Conservation (phyloP, 1,140 invertebrate genomes). For the Penaeus vannamei region DNA sequence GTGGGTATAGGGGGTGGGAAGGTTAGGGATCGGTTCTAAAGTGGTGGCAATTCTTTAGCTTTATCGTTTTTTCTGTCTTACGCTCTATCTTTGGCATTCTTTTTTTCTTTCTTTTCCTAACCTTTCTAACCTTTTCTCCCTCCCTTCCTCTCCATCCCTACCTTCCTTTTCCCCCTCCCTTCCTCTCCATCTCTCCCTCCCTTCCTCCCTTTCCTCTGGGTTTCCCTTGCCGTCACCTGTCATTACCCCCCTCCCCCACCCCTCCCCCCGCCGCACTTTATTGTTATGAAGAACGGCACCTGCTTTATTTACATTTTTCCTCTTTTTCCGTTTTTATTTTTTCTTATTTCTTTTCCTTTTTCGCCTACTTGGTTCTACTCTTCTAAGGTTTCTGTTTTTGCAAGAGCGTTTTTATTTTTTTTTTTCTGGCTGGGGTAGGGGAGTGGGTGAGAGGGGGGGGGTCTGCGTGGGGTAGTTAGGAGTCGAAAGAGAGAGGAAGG, state of each 20-base stretch:
- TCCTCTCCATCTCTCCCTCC: too few species aligned
- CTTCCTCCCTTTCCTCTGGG: neutral
- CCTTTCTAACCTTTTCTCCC: neutral
- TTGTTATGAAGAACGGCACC: neutral
- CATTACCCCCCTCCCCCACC: too few species aligned
- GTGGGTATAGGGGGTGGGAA: too few species aligned
- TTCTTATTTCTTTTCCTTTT: neutral
- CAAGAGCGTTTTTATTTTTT: neutral
- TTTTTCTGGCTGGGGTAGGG: neutral
- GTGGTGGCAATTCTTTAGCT: too few species aligned
- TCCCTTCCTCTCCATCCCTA: neutral
- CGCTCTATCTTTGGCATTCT: too few species aligned
- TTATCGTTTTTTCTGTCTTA: too few species aligned
- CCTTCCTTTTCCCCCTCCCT: neutral
- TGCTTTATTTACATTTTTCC: neutral
- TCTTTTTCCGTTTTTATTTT: neutral
- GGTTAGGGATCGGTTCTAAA: too few species aligned
- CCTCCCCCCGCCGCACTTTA: neutral
- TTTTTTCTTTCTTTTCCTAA: too few species aligned
- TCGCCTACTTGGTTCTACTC: neutral
- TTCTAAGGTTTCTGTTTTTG: neutral
- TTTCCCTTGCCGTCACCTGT: neutral
- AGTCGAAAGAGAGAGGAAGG: neutral
- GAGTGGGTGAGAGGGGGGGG: too few species aligned
- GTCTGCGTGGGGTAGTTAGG: neutral